A percentile compares a stretch with the other conserved stretches of the same genome.
Evolutionary conservation across 1,140 invertebrate species (phyloP).

Genomic region (Drosophila albomicans): DNA sequence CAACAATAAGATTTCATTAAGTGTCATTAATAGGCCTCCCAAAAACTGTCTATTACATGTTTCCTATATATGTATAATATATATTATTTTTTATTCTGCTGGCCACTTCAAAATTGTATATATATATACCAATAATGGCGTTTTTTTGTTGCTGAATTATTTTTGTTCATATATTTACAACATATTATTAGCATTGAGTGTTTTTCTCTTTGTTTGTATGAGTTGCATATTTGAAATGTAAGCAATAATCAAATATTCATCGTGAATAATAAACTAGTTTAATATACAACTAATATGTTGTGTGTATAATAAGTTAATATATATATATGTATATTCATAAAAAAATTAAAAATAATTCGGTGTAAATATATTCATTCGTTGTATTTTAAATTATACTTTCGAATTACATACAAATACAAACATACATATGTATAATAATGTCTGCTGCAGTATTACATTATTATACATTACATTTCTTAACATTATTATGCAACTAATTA

Average conservation of each 20-base stretch:
- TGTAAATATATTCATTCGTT: conserved; percentile 83
- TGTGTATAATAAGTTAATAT: conserved; percentile 58
- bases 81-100: conserved; percentile 23
- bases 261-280: conserved; percentile 76
- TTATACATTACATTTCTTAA: conserved; percentile 72
- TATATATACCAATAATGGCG: conserved; percentile 67
- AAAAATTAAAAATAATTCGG: conserved; percentile 75
- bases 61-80: conserved; percentile 18
- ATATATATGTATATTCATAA: conserved; percentile 75
- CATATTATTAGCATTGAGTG: conserved; percentile 60
- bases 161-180: conserved; percentile 70
- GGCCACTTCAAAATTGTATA: conserved; percentile 65
- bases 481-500: conserved; percentile 67
- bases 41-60: conserved; percentile 51
- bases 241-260: conserved; percentile 74
- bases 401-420: conserved; percentile 49
- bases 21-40: conserved; percentile 57
- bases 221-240: conserved; percentile 78
- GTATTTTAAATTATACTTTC: conserved; percentile 79
- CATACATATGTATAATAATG: conserved; percentile 9
- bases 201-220: conserved; percentile 53
- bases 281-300: conserved; percentile 78
- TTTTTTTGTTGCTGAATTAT: conserved; percentile 56
- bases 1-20: conserved; percentile 78
- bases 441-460: conserved; percentile 50